phyloP scores from a whole-genome alignment of 2,797 vertebrate genomes.

The Vespertilio murinus region DNA sequence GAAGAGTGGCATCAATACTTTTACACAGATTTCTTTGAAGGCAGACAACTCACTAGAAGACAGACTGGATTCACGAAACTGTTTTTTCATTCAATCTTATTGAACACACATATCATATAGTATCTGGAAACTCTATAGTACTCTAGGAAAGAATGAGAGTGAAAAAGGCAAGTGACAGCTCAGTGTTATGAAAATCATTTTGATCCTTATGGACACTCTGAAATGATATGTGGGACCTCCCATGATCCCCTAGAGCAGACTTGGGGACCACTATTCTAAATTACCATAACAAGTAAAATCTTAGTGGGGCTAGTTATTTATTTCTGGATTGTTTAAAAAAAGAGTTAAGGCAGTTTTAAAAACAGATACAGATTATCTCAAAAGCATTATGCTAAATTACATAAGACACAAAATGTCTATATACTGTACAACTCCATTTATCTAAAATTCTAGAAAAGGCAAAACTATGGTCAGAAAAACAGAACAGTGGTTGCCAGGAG shows the following conservation, averaged over 20 bases:
- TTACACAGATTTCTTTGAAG: conserved; percentile 13
- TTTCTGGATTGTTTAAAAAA: background rate
- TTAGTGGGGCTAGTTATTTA: background rate
- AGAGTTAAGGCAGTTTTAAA: background rate
- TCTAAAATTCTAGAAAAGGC: conserved; percentile 28
- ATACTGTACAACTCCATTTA: background rate
- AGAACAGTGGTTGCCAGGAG: background rate
- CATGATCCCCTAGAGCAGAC: background rate
- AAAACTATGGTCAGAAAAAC: conserved; percentile 15
- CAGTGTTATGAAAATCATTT: background rate
- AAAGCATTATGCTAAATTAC: background rate
- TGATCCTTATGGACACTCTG: background rate
- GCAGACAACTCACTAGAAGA: background rate
- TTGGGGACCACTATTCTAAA: background rate
- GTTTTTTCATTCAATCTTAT: background rate
- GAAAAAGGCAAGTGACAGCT: background rate
- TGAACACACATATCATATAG: fast-evolving
- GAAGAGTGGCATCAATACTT: background rate
- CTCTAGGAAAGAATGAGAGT: background rate
- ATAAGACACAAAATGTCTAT: background rate
- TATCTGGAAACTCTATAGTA: background rate
- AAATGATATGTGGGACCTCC: background rate
- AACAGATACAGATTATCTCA: background rate
- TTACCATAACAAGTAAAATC: background rate
- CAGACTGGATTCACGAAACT: background rate